Evolutionary conservation across 2,797 vertebrate species (phyloP).

Genomic region (Mormyrops boulengeri): DNA sequence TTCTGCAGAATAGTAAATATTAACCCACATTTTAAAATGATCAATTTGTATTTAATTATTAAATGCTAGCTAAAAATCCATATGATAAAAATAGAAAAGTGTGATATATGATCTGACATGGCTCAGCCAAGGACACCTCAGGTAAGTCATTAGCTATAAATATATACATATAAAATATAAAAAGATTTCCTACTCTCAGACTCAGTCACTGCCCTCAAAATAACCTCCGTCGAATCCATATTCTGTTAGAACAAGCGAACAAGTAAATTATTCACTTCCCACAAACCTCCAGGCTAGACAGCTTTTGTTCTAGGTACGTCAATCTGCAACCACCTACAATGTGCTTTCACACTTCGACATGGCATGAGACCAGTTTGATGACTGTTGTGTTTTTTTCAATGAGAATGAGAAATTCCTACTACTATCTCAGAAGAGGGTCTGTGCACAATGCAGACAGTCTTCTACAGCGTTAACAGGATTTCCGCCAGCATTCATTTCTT

Average conservation of each 20-base stretch:
- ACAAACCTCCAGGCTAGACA: conserved; percentile 20
- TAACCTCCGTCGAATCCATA: conserved; percentile 19
- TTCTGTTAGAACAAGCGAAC: conserved; percentile 18
- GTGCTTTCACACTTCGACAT: conserved; percentile 8
- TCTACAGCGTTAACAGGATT: conserved; percentile 23
- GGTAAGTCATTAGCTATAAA: conserved; percentile 1
- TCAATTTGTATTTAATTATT: not conserved
- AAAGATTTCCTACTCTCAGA: not conserved
- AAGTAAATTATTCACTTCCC: conserved; percentile 21
- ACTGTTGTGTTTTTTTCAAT: conserved; percentile 36
- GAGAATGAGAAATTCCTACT: conserved; percentile 31
- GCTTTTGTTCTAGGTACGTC: conserved; percentile 5
- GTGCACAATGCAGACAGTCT: not conserved
- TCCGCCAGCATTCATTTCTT: conserved; percentile 14
- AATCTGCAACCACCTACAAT: conserved; percentile 18
- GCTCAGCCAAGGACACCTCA: not conserved
- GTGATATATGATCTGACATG: not conserved
- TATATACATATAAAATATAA: not conserved
- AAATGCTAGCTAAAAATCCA: not conserved
- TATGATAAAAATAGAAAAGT: not conserved
- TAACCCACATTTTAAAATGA: not conserved
- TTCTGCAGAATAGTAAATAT: not conserved
- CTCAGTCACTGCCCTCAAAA: conserved; percentile 16
- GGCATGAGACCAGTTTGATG: conserved; percentile 16
- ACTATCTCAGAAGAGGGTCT: conserved; percentile 19